Evolutionary conservation across 2,888 invertebrate species (phyloP).

Genomic region (Tetanocera ferruginea): DNA sequence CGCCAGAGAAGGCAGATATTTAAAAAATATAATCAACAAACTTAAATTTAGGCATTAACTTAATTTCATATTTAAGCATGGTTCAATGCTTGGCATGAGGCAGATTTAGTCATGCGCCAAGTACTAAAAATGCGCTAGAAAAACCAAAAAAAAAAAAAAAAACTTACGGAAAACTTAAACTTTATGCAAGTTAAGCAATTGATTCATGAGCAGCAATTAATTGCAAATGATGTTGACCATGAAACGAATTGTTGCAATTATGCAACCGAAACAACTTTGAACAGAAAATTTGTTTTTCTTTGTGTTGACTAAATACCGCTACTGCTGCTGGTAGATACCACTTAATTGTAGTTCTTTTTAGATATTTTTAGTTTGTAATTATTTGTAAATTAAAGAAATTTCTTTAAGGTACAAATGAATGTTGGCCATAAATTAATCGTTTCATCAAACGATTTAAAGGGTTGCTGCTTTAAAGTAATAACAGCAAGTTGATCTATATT

Average conservation of each 20-base stretch:
- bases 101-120: no score
- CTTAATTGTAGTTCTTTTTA: not conserved
- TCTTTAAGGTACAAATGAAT: no score
- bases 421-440: no score
- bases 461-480: no score
- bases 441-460: no score
- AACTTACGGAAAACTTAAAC: constrained; percentile 2
- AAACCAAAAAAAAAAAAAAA: not conserved
- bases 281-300: not conserved
- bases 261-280: not conserved
- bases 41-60: not conserved
- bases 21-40: not conserved
- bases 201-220: not conserved
- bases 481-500: no score
- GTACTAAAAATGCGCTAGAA: not conserved
- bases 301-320: not conserved
- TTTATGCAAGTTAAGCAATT: not conserved
- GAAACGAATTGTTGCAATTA: not conserved
- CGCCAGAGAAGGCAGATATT: not conserved
- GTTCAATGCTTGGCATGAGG: not conserved
- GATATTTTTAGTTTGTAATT: no score
- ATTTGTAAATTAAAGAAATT: no score
- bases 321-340: not conserved
- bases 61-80: not conserved
- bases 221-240: not conserved